A percentile compares a stretch with the other conserved stretches of the same genome.
These are phyloP conservation scores for Aldrovandia affinis DNA, from an alignment of 2,797 vertebrate genomes.

Conservation along the genomic window DNA sequence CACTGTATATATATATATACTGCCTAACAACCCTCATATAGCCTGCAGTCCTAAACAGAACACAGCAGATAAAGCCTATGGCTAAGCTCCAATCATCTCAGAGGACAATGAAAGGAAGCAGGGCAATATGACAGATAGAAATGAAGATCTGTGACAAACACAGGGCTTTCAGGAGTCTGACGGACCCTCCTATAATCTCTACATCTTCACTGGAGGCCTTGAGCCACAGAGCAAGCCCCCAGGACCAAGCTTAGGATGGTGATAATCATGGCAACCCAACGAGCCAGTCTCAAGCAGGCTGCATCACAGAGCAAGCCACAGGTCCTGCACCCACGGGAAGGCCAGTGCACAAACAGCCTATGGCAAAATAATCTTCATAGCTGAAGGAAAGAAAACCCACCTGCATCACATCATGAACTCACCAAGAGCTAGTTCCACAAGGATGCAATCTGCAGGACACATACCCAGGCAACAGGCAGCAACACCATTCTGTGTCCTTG, in stretches of 20 bases:
- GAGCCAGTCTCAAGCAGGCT: neutral
- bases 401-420: neutral
- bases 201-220: neutral
- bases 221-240: neutral
- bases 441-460: neutral
- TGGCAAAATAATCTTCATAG: neutral
- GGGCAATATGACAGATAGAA: neutral
- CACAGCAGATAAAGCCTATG: neutral
- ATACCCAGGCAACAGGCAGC: neutral
- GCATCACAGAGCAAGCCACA: neutral
- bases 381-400: neutral
- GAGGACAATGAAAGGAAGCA: neutral
- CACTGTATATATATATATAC: too few relatives aligned
- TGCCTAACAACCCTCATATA: neutral
- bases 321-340: neutral
- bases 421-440: neutral
- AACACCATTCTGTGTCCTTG: neutral
- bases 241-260: neutral
- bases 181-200: neutral
- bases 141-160: neutral
- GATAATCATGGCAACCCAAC: neutral
- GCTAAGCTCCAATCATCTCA: neutral
- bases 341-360: conserved; percentile 6
- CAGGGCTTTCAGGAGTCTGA: neutral
- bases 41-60: neutral